Conservation (phyloP, 2,113 vertebrate genomes). For the Mus musculus region GRCm39 chr4:103782001-103782500, state of each 20-base stretch:
- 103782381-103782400: not conserved
- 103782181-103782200: not conserved
- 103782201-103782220: not conserved
- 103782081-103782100: not conserved
- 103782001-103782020: not conserved
- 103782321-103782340: not conserved
- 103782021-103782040: slow-evolving; percentile 9
- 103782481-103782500: not conserved
- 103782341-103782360: not conserved
- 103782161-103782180: not conserved
- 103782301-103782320: not conserved
- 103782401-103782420: not conserved
- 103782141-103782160: not conserved
- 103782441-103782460: not conserved
- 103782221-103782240: not conserved
- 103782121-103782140: not conserved
- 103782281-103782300: not conserved
- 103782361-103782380: not conserved
- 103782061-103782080: slow-evolving; percentile 22
- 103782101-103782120: not conserved
- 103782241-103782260: not conserved
- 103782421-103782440: not conserved
- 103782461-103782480: not conserved
- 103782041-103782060: not conserved
- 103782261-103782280: not conserved